These are phyloP conservation scores for Chymomyza costata DNA, from an alignment of 1,140 invertebrate genomes.

Conservation along the genomic window DNA sequence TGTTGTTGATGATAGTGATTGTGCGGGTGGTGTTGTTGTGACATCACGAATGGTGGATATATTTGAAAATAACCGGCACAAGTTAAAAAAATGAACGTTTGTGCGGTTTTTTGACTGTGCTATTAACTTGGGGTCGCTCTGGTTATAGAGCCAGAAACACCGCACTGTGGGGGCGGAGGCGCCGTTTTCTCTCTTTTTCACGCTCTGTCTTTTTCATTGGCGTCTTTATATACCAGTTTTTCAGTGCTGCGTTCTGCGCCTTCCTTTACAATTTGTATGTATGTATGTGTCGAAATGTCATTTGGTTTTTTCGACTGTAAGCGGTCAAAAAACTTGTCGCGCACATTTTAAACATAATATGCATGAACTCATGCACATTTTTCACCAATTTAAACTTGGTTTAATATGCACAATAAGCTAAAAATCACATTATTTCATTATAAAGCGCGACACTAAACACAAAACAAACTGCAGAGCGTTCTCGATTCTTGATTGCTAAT, in stretches of 20 bases:
- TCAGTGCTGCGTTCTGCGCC: constrained; percentile 44
- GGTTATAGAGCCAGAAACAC: no score
- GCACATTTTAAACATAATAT: constrained; percentile 31
- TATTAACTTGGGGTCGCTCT: no score
- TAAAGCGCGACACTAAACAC: constrained; percentile 48
- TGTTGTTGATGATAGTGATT: constrained; percentile 47
- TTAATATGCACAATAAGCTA: constrained; percentile 27
- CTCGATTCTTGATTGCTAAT: no score
- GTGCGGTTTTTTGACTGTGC: no score
- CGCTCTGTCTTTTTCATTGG: constrained; percentile 57
- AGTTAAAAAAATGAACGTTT: no score
- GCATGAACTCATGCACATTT: constrained; percentile 10
- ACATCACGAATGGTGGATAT: constrained; percentile 50
- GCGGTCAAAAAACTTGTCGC: constrained; percentile 13
- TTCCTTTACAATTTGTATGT: constrained; percentile 42
- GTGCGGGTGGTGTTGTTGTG: constrained; percentile 47
- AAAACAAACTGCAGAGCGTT: constrained; percentile 45
- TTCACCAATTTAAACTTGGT: constrained; percentile 24
- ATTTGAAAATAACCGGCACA: constrained; percentile 10
- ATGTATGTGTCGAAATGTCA: constrained; percentile 68
- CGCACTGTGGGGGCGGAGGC: constrained; percentile 34
- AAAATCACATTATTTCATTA: constrained; percentile 28
- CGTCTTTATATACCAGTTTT: constrained; percentile 72
- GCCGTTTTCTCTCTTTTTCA: constrained; percentile 12
- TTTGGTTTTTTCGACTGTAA: constrained; percentile 36